These are phyloP conservation scores for Cremastobaeus sp. DNA, from an alignment of 2,888 invertebrate species.

Conservation along the genomic window DNA sequence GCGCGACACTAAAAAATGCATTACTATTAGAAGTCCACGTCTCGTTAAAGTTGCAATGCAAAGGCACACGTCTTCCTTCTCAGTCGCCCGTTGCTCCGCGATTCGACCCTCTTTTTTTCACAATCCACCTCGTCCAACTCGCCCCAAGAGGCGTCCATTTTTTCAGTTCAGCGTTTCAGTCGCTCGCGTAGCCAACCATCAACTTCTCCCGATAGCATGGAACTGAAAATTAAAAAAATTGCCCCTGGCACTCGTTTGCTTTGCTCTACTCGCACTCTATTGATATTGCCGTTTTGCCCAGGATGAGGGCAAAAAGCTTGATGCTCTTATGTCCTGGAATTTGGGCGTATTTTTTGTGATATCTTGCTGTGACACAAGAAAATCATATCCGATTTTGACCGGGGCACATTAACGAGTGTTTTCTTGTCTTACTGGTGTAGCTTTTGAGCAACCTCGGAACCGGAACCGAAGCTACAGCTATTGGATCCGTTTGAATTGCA, in stretches of 20 bases:
- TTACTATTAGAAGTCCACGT: conserved; percentile 44
- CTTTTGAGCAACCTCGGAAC: no score
- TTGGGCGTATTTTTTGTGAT: no score
- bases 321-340: no score
- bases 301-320: conserved; percentile 48
- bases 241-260: conserved; percentile 42
- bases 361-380: no score
- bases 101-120: conserved; percentile 28
- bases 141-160: conserved; percentile 15
- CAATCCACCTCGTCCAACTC: conserved; percentile 18
- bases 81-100: conserved; percentile 3
- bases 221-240: conserved; percentile 57
- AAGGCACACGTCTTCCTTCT: conserved; percentile 43
- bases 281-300: conserved; percentile 31
- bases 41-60: conserved; percentile 52
- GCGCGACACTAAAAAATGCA: conserved; percentile 41
- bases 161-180: conserved; percentile 16
- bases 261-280: conserved; percentile 18
- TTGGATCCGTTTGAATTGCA: no score
- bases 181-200: conserved; percentile 21
- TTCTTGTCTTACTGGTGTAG: no score
- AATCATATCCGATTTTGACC: no score
- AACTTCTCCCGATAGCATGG: conserved; percentile 22
- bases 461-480: no score
- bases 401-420: no score